Evolutionary conservation across 1,140 invertebrate species (phyloP), one percentile per base, ranked within the genome.

Genomic region (Trissolcus basalis): DNA sequence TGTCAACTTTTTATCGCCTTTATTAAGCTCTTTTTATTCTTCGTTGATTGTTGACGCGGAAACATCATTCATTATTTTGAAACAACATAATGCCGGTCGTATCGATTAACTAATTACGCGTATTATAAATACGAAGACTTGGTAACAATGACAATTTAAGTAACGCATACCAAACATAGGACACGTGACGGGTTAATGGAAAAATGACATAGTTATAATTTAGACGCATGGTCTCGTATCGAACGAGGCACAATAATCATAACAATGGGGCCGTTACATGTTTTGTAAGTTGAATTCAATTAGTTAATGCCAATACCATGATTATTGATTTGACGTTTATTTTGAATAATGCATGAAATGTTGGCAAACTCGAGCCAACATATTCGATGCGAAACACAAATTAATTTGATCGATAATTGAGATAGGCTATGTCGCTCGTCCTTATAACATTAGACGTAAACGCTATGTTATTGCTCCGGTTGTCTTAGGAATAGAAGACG

Each of bases 371-470:
- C 45, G 43, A 12, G 43, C 5, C 12, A 11, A 58, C 16, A 67
- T 51, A 51, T 47, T 59, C 36, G 39, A 19, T 53, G 27, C 19
- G 5, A 58, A 54, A 32, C 33, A 41, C 45, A 45, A 70, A 71
- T 71, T 71, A 63, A 63, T 63, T 56, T 14, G 7, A n/a, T 16
- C 15, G 58, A 48, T 71, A 71, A 71, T 71, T 68, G 47, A 48
- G 43, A 69, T 41, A 12, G 43, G 13, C 43, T 33, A 43, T 16
- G 39, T 50, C 19, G 19, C 19, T 27, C 6, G 19, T 27, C 2
- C 19, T 27, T 27, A 27, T 27, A 27, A 27, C 6, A 27, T 27
- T 27, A 27, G 19, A 27, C 19, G 19, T 27, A 27, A 27, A 27
- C 19, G 19, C 6, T 27, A 6, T 27, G 2, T 27, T 3, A 6